Percentiles rank a stretch among this genome's conserved stretches.
Conservation (phyloP, 2,888 invertebrate genomes). For the Drosophila helvetica region DNA sequence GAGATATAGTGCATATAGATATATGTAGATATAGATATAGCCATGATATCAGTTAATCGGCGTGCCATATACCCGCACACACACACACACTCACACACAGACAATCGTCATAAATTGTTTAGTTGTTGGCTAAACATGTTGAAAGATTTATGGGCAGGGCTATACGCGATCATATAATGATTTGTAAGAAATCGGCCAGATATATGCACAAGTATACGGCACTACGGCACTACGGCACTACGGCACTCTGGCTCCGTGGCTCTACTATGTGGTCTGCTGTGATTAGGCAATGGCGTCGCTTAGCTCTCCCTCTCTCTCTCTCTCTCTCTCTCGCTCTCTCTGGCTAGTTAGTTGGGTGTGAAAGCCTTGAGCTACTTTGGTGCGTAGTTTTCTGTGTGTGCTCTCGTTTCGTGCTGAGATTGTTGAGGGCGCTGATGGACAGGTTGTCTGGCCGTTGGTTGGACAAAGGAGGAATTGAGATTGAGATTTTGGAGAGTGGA, state of each 20-base stretch:
- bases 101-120: constrained; percentile 74
- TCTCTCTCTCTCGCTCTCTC: not conserved
- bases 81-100: constrained; percentile 11
- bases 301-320: constrained; percentile 18
- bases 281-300: constrained; percentile 73
- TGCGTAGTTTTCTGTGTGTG: constrained; percentile 51
- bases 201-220: constrained; percentile 19
- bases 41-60: constrained; percentile 70
- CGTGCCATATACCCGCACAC: constrained; percentile 36
- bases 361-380: constrained; percentile 73
- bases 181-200: constrained; percentile 73
- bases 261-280: constrained; percentile 43
- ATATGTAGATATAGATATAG: constrained; percentile 46
- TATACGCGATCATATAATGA: constrained; percentile 74
- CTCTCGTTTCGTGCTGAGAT: not conserved
- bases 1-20: constrained; percentile 40
- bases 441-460: not conserved
- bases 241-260: constrained; percentile 1
- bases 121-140: constrained; percentile 81
- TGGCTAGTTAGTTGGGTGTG: constrained; percentile 51
- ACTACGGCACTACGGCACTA: no score
- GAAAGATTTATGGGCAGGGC: constrained; percentile 72
- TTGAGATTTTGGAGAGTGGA: not conserved
- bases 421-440: not conserved
- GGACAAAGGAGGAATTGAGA: not conserved